Base-by-base conservation (phyloP, 2,797 vertebrate genomes). In the Brachymystax lenok region DNA sequence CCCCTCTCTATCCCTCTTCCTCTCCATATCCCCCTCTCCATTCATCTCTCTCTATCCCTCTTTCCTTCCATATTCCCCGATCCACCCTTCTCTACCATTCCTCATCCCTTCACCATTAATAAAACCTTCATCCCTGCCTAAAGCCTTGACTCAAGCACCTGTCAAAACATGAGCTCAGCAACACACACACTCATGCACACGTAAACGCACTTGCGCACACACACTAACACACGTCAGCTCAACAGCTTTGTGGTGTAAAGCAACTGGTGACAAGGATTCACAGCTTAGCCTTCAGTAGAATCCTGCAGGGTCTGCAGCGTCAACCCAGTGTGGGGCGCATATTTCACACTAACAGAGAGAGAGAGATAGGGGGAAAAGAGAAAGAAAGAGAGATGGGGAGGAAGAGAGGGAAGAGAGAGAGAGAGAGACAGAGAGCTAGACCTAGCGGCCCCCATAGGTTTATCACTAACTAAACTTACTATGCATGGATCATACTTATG, bases 121-220 rank as follows among this genome's bases (percentile, higher is more conserved):
- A n/a, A 33, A 69, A n/a, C 6, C 46, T 51, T 69, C 35, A 64
- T 70, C 50, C 51, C 51, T 72, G 52, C 70, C 67, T 40, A 76
- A 69, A 69, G 76, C 64, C 74, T 66, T 24, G 33, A 69, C 75
- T 80, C 77, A 61, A 73, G 12, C 72, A 81, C 77, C 81, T 81
- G 73, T 83, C 81, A 79, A 77, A 79, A 75, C 56, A 73, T n/a
- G 75, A 73, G 63, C 33, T 68, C n/a, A 21, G 33, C 19, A 40
- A 24, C 69, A 5, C 35, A 5, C 69, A 51, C n/a, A 52, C 69
- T 33, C 28, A 68, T 19, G 33, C 27, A 33, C 16, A n/a, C 56
- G 19, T 56, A 10, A 28, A 70, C 21, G 63, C 19, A 68, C 56
- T 28, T 71, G 28, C 64, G 19, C 63, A 68, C 54, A 75, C 46